A percentile compares a stretch with the other conserved stretches of the same genome.
Conservation (phyloP, 2,113 vertebrate genomes). For the Ailurus styani region DNA sequence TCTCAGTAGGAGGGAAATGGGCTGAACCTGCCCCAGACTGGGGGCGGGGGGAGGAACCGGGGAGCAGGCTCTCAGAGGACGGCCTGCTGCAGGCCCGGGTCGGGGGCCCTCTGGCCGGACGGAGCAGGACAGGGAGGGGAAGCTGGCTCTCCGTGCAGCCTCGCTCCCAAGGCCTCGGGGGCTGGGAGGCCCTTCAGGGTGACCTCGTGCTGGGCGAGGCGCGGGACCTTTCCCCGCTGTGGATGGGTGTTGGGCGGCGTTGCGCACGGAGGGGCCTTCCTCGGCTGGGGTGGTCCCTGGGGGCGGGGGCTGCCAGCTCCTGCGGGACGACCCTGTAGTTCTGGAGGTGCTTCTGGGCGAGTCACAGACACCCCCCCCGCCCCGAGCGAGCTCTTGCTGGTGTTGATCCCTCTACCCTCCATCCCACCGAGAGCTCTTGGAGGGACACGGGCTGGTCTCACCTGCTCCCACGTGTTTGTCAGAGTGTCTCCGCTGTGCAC, state of each 20-base stretch:
- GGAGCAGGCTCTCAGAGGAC: background rate
- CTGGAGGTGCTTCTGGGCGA: rapidly evolving
- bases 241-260: background rate
- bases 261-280: too few species aligned
- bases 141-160: background rate
- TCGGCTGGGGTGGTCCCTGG: background rate
- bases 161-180: background rate
- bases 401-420: rapidly evolving
- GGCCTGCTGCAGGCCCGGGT: background rate
- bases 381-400: background rate
- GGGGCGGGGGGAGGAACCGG: too few species aligned
- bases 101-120: background rate
- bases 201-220: background rate
- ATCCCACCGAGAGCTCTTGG: too few species aligned
- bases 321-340: background rate
- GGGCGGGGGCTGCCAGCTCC: background rate
- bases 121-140: background rate
- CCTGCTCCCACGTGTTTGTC: rapidly evolving
- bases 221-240: background rate
- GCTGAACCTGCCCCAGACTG: background rate
- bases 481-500: rapidly evolving
- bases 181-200: background rate
- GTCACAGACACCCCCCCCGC: background rate
- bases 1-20: background rate
- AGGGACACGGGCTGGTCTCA: background rate